Base-by-base conservation (phyloP, 2,797 vertebrate species). In the Sebastes hopkinsi region DNA sequence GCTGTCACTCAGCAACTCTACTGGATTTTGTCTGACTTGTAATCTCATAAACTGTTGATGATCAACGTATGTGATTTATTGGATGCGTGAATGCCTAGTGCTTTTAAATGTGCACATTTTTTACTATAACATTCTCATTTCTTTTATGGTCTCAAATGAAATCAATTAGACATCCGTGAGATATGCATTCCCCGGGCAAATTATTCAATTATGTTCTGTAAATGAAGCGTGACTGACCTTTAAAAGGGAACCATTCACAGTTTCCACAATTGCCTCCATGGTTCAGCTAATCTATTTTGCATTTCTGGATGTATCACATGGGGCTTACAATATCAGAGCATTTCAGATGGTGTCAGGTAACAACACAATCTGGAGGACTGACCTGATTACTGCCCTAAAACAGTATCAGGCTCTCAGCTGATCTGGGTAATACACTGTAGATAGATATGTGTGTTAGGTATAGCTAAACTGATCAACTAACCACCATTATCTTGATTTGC, bases 191-290 rank as follows among this genome's bases (percentile, higher is more conserved):
- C 38, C 23, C 13, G 2, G 46, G 72, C 72, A 67, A 86, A 79
- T 68, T 1, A 89, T 84, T 72, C 75, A 80, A 88, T 88, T 85
- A 80, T 71, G 79, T 80, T 84, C 70, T 4, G 27, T 78, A 88
- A 90, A 91, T 84, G 82, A 84, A 77, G 81, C 61, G 6, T 81
- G 76, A 85, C 79, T 85, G 73, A 85, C 81, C 67, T 81, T 89
- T 88, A 59, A 75, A 83, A 67, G 23, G 25, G 8, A 85, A 42
- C 67, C 62, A 60, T 68, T 89, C 64, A 82, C 66, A 72, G 1
- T 72, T 87, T 81, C 64, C 62, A 64, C 75, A 73, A 68, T 74
- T 77, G 36, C 29, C 23, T 81, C 58, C 38, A 54, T 25, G 67
- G 71, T 77, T 84, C 42, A 70, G n/a, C 30, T 83, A 10, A 84